Conservation (phyloP, 1,140 invertebrate species). For the Drosophila repleta region DNA sequence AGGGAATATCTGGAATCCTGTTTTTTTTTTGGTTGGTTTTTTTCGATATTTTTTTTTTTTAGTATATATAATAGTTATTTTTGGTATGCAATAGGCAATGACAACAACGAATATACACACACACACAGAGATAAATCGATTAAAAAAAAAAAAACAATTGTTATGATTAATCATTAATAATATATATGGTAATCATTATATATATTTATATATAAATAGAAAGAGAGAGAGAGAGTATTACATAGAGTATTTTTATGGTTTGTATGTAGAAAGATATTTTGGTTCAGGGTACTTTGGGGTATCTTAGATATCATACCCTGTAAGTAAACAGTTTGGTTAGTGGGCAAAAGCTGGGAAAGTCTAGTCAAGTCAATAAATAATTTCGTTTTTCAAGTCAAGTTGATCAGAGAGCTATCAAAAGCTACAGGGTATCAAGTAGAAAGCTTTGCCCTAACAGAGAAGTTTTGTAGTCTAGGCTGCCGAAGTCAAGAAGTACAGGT, state of each 20-base stretch:
- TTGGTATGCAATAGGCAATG: slow-evolving; percentile 74
- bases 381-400: too few species aligned
- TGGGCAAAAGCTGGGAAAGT: too few species aligned
- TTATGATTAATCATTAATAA: slow-evolving; percentile 77
- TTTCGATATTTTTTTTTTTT: slow-evolving; percentile 27
- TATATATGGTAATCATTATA: slow-evolving; percentile 58
- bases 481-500: too few species aligned
- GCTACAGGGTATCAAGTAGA: too few species aligned
- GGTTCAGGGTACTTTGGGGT: not conserved
- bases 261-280: slow-evolving; percentile 4
- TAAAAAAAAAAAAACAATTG: slow-evolving; percentile 69
- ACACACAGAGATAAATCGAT: slow-evolving; percentile 79
- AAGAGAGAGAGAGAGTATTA: slow-evolving; percentile 22
- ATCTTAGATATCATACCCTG: too few species aligned
- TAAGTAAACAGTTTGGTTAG: too few species aligned
- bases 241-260: slow-evolving; percentile 15
- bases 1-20: slow-evolving; percentile 92
- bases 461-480: not conserved
- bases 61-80: slow-evolving; percentile 53
- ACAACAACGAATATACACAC: slow-evolving; percentile 81
- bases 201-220: slow-evolving; percentile 2
- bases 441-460: not conserved
- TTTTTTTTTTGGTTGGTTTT: slow-evolving; percentile 48
- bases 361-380: too few species aligned
- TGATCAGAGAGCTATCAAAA: too few species aligned